Conservation (phyloP, 2,797 vertebrate species). For the Rhynchotus rufescens region DNA sequence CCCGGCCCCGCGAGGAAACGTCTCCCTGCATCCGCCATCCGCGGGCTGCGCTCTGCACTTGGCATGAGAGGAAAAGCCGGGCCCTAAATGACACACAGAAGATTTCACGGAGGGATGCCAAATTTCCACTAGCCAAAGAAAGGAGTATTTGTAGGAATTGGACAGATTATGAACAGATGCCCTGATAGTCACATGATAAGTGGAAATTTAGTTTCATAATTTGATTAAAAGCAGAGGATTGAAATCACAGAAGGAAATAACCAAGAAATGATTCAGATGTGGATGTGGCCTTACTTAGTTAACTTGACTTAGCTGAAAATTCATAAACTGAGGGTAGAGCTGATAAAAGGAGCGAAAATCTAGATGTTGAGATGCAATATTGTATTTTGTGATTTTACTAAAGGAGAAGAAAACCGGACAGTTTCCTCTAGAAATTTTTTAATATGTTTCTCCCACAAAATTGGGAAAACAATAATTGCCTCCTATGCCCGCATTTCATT, state of each 20-base stretch:
- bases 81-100: neutral
- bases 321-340: neutral
- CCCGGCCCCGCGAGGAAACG: neutral
- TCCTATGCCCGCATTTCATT: neutral
- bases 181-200: neutral
- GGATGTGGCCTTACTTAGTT: neutral
- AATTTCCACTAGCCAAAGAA: neutral
- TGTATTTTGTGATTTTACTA: neutral
- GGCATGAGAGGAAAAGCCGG: neutral
- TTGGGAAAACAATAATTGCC: too few relatives aligned
- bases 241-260: slow-evolving; percentile 30
- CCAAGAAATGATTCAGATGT: neutral
- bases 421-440: neutral
- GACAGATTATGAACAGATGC: neutral
- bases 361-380: neutral
- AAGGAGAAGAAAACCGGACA: too few relatives aligned
- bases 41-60: neutral
- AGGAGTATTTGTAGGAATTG: neutral
- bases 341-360: neutral
- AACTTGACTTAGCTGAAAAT: neutral
- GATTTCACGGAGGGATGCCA: neutral
- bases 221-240: slow-evolving; percentile 9
- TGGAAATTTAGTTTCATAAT: slow-evolving; percentile 27
- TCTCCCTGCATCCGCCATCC: neutral
- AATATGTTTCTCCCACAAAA: too few relatives aligned